Base-by-base conservation (phyloP, 1,140 invertebrate species). In the Proctacanthus coquilletti region DNA sequence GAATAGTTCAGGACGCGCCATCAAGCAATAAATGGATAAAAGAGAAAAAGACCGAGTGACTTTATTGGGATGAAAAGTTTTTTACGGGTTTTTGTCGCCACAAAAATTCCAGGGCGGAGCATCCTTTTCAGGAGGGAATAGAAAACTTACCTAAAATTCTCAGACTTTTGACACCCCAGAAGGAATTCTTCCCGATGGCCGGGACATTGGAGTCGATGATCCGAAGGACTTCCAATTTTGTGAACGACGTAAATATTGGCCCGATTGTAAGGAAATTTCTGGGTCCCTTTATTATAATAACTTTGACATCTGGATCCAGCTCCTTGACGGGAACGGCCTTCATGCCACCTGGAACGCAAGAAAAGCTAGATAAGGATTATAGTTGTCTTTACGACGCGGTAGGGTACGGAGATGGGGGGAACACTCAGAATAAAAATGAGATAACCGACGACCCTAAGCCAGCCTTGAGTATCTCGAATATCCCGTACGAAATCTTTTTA, bases 151-250 rank as follows among this genome's bases (percentile, higher is more conserved):
- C 56, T 25, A 87, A 63, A 19, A 75, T 56, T 42, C 68, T 66
- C 19, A 85, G 61, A 39, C 73, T 72, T 37, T 66, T 69, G 2
- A 84, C 66, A 2, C 77, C 78, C 71, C 74, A 84, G 53, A 87
- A 84, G 8, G 81, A 80, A 48, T 80, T 72, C 39, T 72, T 69
- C 0, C 83, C 82, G 39, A 87, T 78, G 10, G 78, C 77, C 1
- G 82, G 80, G 4, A 87, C 62, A 48, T 77, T 77, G 1, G 79
- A 84, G 40, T 75, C 68, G 2, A 72, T 74, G 25, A 87, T 82
- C 46, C 76, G 75, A 2, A 87, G 60, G 54, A 84, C 77, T 54
- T 78, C 71, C 18, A 87, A 62, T 34, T 73, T 65, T 27, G 61
- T 61, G 51, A 82, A 80, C 25, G 63, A 52, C 18, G 47, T 45